These are phyloP conservation scores for Diachasma alloeum DNA, from an alignment of 1,140 invertebrate genomes.

Conservation along the genomic window DNA sequence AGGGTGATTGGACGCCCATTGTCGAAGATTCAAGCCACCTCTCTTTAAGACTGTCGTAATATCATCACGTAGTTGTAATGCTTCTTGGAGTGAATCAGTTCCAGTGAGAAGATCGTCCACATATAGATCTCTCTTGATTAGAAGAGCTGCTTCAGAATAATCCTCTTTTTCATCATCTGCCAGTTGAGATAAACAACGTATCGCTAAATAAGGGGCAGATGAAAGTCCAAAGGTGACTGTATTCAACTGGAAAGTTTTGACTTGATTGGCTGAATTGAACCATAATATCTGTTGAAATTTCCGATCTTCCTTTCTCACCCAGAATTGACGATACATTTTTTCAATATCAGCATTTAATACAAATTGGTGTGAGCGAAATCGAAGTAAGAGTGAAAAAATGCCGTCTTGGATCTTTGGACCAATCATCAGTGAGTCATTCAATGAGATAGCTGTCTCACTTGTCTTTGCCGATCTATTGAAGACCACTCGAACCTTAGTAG, in stretches of 20 bases:
- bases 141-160: conserved; percentile 6
- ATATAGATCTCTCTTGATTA: conserved; percentile 38
- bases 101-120: conserved; percentile 48
- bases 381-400: conserved; percentile 22
- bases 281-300: too few species aligned
- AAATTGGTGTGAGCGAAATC: too few species aligned
- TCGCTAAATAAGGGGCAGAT: too few species aligned
- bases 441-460: not conserved
- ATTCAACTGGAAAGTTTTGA: too few species aligned
- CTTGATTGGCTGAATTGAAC: too few species aligned
- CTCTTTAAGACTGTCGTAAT: not conserved
- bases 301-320: too few species aligned
- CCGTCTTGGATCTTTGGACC: conserved; percentile 29
- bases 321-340: too few species aligned
- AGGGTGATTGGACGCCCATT: not conserved
- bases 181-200: not conserved
- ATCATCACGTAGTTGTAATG: not conserved
- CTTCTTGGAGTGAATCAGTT: conserved; percentile 16
- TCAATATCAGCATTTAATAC: too few species aligned
- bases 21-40: not conserved
- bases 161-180: conserved; percentile 11
- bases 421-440: conserved; percentile 28
- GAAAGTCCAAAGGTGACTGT: too few species aligned
- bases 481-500: too few species aligned
- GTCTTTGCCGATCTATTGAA: conserved; percentile 26